A percentile compares a stretch with the other conserved stretches of the same genome.
phyloP scores from a whole-genome alignment of 2,888 invertebrate genomes.

The Anthrax anthrax region DNA sequence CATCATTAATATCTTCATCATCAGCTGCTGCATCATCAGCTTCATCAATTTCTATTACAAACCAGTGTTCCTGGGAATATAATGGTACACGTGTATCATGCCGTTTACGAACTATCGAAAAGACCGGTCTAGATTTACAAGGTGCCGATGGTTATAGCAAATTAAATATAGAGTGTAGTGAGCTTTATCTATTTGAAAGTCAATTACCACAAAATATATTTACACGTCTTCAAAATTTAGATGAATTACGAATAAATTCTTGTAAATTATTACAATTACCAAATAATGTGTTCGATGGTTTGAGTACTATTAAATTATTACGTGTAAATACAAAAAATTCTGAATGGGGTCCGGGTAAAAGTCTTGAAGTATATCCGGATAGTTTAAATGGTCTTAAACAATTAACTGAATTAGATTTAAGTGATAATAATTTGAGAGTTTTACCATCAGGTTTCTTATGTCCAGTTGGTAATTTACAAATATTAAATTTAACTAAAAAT shows the following conservation, averaged over 20 bases:
- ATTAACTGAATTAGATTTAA: constrained; percentile 64
- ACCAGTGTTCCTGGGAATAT: constrained; percentile 37
- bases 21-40: neutral
- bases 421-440: constrained; percentile 68
- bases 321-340: constrained; percentile 64
- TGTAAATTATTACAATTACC: constrained; percentile 64
- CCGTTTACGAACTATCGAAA: constrained; percentile 54
- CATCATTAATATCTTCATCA: neutral
- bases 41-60: constrained; percentile 16
- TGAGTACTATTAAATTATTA: constrained; percentile 51
- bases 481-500: constrained; percentile 73
- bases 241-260: constrained; percentile 57
- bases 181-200: constrained; percentile 68
- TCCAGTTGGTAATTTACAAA: constrained; percentile 61
- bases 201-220: constrained; percentile 58
- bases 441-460: constrained; percentile 68
- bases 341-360: constrained; percentile 62
- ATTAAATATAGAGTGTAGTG: constrained; percentile 63
- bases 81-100: constrained; percentile 45
- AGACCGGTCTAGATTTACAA: constrained; percentile 43
- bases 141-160: constrained; percentile 55
- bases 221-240: constrained; percentile 52
- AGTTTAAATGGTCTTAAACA: constrained; percentile 66
- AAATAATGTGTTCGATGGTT: constrained; percentile 65
- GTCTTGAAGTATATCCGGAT: constrained; percentile 56